Evolutionary conservation across 2,113 vertebrate genomes (phyloP), one percentile per base, ranked within the genome.

Genomic region (Geococcyx californianus): DNA sequence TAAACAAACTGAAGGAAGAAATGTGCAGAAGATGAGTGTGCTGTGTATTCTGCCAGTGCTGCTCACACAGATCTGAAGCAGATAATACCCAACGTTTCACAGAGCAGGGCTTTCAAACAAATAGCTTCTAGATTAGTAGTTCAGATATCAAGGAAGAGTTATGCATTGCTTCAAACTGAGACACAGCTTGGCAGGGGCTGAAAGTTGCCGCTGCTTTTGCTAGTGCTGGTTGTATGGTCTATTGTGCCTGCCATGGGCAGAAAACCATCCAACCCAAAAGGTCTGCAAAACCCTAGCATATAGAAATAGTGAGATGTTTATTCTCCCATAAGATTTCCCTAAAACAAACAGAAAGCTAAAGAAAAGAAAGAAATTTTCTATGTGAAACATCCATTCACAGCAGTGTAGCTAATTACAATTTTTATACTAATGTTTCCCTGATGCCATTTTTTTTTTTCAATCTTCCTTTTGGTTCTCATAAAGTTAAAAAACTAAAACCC

Each of bases 11-110:
- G 15, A 81, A 45, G 0, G 0, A 74, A 14, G 59, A 58, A 54
- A 17, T 0, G 4, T 2, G 2, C 26, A 13, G 75, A 79, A 72
- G 44, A 47, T 25, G 18, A 31, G 3, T 2, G 4, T 42, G 29
- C n/a, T 56, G 36, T 28, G 14, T 56, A 15, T 80, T 80, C 52
- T 45, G 10, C 25, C 58, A 28, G 38, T 13, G 44, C 55, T 77
- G 25, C 34, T 91, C 38, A 10, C 13, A 3, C 9, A 40, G 23
- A 87, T 26, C 62, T 54, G 16, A 77, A 74, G 56, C 31, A 79
- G 40, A 52, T 29, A 38, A 70, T 47, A 36, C 54, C 5, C 51
- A 87, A 0, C 16, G 26, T 63, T 44, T 74, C 80, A 42, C 40
- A 60, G 49, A 47, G 51, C 66, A 90, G 67, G 44, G 34, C 34